Percentiles rank a stretch among this genome's conserved stretches.
Evolutionary conservation across 1,140 invertebrate genomes (phyloP).

Genomic region (Branchinecta lindahli): DNA sequence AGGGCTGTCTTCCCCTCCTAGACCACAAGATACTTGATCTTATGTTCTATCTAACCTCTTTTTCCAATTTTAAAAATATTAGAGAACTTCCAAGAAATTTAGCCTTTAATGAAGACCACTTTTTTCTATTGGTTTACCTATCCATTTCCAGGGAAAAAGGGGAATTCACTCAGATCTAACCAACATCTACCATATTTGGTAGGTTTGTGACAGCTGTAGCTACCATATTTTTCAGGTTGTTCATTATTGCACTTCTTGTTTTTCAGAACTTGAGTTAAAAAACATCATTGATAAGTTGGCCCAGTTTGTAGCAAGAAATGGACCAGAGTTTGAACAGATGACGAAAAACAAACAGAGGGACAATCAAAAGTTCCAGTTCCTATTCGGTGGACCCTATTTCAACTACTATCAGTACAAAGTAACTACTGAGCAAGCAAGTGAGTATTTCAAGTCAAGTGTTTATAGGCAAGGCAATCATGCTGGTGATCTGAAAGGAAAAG

Average conservation of each 20-base stretch:
- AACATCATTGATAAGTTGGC: slow-evolving; percentile 98
- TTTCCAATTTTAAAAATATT: too few relatives aligned
- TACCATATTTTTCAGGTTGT: neutral
- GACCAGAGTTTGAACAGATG: slow-evolving; percentile 94
- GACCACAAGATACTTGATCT: too few relatives aligned
- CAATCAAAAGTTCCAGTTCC: slow-evolving; percentile 90
- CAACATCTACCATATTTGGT: too few relatives aligned
- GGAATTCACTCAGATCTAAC: too few relatives aligned
- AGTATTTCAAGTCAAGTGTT: neutral
- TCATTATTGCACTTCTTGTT: neutral
- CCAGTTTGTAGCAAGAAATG: slow-evolving; percentile 95
- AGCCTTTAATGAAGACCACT: too few relatives aligned
- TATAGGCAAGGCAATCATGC: too few relatives aligned
- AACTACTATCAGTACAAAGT: slow-evolving; percentile 96
- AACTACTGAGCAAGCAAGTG: slow-evolving; percentile 60
- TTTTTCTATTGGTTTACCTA: too few relatives aligned
- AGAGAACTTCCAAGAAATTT: too few relatives aligned
- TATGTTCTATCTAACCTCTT: too few relatives aligned
- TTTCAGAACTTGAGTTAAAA: slow-evolving; percentile 67
- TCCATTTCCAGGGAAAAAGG: too few relatives aligned
- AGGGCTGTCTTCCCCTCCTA: too few relatives aligned
- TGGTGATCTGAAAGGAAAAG: too few relatives aligned
- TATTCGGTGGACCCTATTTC: slow-evolving; percentile 88
- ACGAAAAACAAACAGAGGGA: slow-evolving; percentile 95
- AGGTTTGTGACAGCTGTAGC: neutral